Evolutionary conservation across 2,113 vertebrate genomes (phyloP).

Genomic region (Cephalopholis sonnerati): DNA sequence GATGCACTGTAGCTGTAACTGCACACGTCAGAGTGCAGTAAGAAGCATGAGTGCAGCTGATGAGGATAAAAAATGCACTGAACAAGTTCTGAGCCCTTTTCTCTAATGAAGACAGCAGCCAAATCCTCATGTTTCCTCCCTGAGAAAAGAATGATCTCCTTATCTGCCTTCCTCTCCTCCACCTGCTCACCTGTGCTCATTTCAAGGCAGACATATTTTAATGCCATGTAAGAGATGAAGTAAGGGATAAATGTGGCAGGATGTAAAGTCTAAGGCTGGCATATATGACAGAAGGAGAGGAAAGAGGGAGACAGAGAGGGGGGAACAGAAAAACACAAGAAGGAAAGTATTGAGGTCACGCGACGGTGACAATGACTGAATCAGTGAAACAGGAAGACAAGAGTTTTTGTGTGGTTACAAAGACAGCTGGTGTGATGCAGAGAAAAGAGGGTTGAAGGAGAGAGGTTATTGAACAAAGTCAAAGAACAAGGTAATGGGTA

Average conservation of each 20-base stretch:
- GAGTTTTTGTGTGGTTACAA: slow-evolving; percentile 6
- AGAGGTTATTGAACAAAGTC: slow-evolving; percentile 29
- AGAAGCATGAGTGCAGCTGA: slow-evolving; percentile 1
- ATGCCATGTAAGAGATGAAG: slow-evolving; percentile 37
- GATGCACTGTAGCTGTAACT: background rate
- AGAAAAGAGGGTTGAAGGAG: slow-evolving; percentile 6
- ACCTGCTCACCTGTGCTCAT: slow-evolving; percentile 15
- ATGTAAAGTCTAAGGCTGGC: slow-evolving; percentile 20
- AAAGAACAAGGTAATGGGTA: slow-evolving; percentile 17
- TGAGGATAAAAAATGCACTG: slow-evolving; percentile 30
- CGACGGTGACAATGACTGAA: slow-evolving; percentile 1
- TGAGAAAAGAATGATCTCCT: slow-evolving; percentile 6
- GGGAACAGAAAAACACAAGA: background rate
- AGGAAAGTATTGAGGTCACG: slow-evolving; percentile 17
- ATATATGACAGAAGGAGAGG: slow-evolving; percentile 12
- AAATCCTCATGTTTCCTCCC: slow-evolving; percentile 50
- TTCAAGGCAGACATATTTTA: slow-evolving; percentile 37
- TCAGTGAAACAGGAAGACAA: slow-evolving; percentile 3
- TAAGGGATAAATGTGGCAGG: slow-evolving; percentile 13
- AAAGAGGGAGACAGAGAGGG: background rate
- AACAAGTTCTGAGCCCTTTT: slow-evolving; percentile 30
- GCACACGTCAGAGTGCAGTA: background rate
- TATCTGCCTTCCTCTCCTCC: slow-evolving; percentile 15
- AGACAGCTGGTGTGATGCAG: background rate
- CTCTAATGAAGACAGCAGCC: slow-evolving; percentile 43